A percentile compares a stretch with the other conserved stretches of the same genome.
phyloP scores from a whole-genome alignment of 2,888 invertebrate genomes.

The Eustalomyia histrio region DNA sequence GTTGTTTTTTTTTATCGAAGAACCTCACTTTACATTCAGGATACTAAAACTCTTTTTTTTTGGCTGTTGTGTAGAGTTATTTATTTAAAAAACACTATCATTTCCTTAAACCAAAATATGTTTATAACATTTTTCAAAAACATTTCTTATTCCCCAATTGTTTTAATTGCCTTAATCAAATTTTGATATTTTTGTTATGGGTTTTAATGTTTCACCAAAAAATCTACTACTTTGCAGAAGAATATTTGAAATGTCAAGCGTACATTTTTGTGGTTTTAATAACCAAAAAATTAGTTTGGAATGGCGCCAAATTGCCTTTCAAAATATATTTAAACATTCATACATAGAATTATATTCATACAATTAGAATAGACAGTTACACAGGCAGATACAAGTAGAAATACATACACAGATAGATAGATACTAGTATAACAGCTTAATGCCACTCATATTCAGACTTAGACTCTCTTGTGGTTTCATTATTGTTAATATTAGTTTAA shows the following conservation, averaged over 20 bases:
- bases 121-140: neutral
- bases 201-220: conserved; percentile 31
- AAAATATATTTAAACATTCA: conserved; percentile 26
- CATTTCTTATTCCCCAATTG: too few relatives aligned
- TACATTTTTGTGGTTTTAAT: conserved; percentile 65
- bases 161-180: conserved; percentile 61
- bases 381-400: conserved; percentile 34
- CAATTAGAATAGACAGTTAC: conserved; percentile 50
- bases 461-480: conserved; percentile 57
- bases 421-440: conserved; percentile 49
- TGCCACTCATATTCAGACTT: conserved; percentile 46
- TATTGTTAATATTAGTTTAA: conserved; percentile 56
- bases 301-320: conserved; percentile 65
- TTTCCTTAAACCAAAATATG: neutral
- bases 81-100: too few relatives aligned
- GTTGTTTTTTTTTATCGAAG: too few relatives aligned
- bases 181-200: conserved; percentile 32
- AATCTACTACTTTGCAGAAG: neutral
- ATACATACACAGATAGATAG: conserved; percentile 25
- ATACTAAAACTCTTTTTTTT: too few relatives aligned
- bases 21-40: too few relatives aligned
- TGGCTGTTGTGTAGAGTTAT: too few relatives aligned
- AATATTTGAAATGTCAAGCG: conserved; percentile 57
- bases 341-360: conserved; percentile 15
- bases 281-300: conserved; percentile 65